Base-by-base conservation (phyloP, 2,888 invertebrate species). In the Drosophila histrio region DNA sequence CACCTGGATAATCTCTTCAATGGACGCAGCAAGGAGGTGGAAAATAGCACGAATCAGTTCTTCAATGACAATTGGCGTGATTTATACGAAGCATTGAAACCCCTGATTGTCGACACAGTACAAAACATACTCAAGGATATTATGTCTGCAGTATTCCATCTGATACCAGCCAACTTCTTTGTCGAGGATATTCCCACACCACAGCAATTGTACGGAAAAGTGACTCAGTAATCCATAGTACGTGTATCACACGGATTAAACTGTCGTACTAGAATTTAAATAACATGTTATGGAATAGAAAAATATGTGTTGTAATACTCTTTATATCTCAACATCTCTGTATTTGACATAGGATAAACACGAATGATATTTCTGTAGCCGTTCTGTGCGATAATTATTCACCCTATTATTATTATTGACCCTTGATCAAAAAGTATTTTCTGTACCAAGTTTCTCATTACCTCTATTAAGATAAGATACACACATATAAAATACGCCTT, bases 1-100 rank as follows among this genome's bases (percentile, higher is more conserved):
- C 92, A 94, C 44, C 93, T 95, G 93, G 93, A 94, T 63, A 95
- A 95, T 90, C 91, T 95, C 30, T 95, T 95, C 86, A 87, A 87
- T 88, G 89, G 89, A 8, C 80, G 77, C 32, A 88, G 81, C 47
- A 75, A 77, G 32, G 86, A 87, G 13, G 72, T 89, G 15, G 95
- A 95, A 93, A 94, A 94, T 54, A 94, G 94, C 76, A 95, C 95
- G 2, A 95, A 95, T 86, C 93, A 93, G 15, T 95, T 95, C 87
- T 92, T 95, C 68, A 95, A 95, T 87, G 94, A 94, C 13, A 95
- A 95, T 87, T 95, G 95, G 95, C 92, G 94, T 17, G 94, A 95
- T 56, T 94, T 95, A 0, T 94, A 94, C 0, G 95, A 95, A 86
- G 94, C 95, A 2, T 90, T 95, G 30, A 93, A 94, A 76, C 95